A percentile compares a stretch with the other conserved stretches of the same genome.
Conservation (phyloP, 2,888 invertebrate species). For the Pristionchus japonicus region DNA sequence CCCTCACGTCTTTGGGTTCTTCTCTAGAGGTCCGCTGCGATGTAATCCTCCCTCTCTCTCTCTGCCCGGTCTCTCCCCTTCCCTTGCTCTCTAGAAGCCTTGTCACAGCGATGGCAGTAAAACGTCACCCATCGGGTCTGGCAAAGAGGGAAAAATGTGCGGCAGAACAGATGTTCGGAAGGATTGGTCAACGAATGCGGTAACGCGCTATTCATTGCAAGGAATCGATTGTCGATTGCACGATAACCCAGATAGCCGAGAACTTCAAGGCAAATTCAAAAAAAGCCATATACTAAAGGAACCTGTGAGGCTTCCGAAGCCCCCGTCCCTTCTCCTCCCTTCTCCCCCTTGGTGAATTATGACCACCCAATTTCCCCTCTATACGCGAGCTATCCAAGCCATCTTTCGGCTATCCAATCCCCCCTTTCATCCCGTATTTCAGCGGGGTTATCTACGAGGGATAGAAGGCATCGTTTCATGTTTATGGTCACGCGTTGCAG, state of each 20-base stretch:
- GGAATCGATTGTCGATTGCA: not conserved
- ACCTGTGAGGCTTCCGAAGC: slow-evolving; percentile 34
- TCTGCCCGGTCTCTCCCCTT: no score
- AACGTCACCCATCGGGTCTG: not conserved
- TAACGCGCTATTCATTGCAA: not conserved
- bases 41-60: not conserved
- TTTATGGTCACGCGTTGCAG: not conserved
- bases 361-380: slow-evolving; percentile 14
- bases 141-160: not conserved
- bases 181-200: not conserved
- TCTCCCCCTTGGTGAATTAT: not conserved
- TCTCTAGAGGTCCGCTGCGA: not conserved
- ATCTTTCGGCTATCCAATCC: not conserved
- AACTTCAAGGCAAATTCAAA: not conserved
- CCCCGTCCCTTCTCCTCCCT: not conserved
- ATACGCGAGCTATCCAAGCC: not conserved
- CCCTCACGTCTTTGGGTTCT: not conserved
- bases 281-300: not conserved
- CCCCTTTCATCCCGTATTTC: slow-evolving; percentile 6
- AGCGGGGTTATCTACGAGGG: not conserved
- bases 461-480: not conserved
- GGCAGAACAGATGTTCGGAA: not conserved
- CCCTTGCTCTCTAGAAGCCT: slow-evolving; percentile 13
- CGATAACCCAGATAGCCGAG: no score
- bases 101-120: not conserved